These are phyloP conservation scores for Stichopus chloronotus DNA, from an alignment of 35 echinoderm and acorn worm genomes.

Conservation along the genomic window DNA sequence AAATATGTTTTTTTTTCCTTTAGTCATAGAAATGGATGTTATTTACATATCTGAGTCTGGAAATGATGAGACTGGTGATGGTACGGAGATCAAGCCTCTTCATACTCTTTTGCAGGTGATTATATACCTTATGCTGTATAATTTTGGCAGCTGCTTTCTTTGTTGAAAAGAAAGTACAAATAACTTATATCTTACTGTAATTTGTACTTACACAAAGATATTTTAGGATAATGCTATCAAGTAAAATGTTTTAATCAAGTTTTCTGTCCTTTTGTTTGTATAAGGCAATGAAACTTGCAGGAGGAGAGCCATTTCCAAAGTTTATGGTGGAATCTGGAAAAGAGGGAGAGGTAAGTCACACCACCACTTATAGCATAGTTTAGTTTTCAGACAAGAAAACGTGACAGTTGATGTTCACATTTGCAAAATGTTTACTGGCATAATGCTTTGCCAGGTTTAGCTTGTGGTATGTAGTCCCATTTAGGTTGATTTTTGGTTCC, in stretches of 20 bases:
- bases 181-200: no score
- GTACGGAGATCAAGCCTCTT: conserved; percentile 83
- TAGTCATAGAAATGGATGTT: conserved; percentile 59
- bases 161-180: no score
- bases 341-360: conserved; percentile 85
- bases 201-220: no score
- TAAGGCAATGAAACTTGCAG: conserved; percentile 83
- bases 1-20: neutral
- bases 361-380: neutral
- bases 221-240: neutral
- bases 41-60: conserved; percentile 96
- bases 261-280: neutral
- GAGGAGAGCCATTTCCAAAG: conserved; percentile 91
- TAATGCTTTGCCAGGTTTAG: no score
- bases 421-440: no score
- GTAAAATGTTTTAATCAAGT: neutral
- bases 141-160: no score
- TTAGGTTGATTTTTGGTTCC: no score
- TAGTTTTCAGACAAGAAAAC: no score
- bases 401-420: no score
- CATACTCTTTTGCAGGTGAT: conserved; percentile 82
- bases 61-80: conserved; percentile 83
- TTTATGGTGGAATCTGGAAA: conserved; percentile 80
- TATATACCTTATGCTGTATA: neutral
- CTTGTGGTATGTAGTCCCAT: no score